Evolutionary conservation across 1,140 invertebrate genomes (phyloP), one percentile per base, ranked within the genome.

Genomic region (Atta colombica): DNA sequence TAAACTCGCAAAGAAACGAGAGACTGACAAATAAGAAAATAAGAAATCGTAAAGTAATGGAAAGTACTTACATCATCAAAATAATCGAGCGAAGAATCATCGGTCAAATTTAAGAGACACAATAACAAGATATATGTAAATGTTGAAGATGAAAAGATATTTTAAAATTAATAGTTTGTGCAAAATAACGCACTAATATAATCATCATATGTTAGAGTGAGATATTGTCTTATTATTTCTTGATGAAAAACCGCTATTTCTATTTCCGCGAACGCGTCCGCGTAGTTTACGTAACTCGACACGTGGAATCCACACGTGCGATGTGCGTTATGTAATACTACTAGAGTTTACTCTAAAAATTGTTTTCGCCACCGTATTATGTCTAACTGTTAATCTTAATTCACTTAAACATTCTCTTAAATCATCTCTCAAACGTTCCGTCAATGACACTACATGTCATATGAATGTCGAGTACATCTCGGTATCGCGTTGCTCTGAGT

Each of bases 281-380:
- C 16, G 18, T 28, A 4, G 45, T 63, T 84, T 75, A 85, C 8
- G 74, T 49, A 77, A 65, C 18, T 35, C 18, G 25, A 51, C 81
- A 75, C 81, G 71, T 53, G 81, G 58, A 16, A 77, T 55, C 10
- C 18, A 14, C 82, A 85, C 82, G 60, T 77, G 72, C 74, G 39
- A 28, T 7, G 10, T 39, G 14, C 49, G 21, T 84, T 87, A 74
- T 45, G 28, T 74, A 72, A 84, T 58, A 18, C 35, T 81, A 58
- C 4, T 39, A 53, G 14, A 16, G 14, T 28, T 68, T 51, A 55
- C 8, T 25, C 6, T 8, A 18, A 69, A 69, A 69, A 61, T 74
- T 55, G 14, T 61, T 74, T 18, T 28, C 28, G 18, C n/a, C 31
- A 35, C 25, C 25, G 51, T 60, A 14, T 28, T 21, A 16, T 49